Percentiles rank a stretch among this genome's conserved stretches.
Evolutionary conservation across 1,140 invertebrate genomes (phyloP).

Genomic region (Aphaenogaster rudis): DNA sequence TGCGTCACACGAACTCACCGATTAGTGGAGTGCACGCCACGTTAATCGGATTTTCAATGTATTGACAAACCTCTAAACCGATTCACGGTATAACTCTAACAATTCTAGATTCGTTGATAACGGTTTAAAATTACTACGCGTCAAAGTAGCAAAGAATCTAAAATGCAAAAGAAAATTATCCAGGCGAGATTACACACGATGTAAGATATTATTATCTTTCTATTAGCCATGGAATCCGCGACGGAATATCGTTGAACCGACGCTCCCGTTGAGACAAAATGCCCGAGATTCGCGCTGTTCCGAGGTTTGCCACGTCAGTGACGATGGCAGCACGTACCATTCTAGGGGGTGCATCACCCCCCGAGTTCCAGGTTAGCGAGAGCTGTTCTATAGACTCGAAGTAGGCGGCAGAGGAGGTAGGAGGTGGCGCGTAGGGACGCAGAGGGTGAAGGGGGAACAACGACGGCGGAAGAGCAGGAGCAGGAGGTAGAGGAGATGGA

Average conservation of each 20-base stretch:
- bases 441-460: slow-evolving; percentile 45
- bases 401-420: slow-evolving; percentile 47
- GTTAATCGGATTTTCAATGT: slow-evolving; percentile 8
- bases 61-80: slow-evolving; percentile 3
- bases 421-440: slow-evolving; percentile 44
- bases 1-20: not conserved
- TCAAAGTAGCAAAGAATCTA: not conserved
- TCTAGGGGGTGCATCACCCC: slow-evolving; percentile 67
- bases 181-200: not conserved
- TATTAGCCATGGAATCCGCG: slow-evolving; percentile 56
- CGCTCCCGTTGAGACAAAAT: slow-evolving; percentile 66
- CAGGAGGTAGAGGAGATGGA: slow-evolving; percentile 48
- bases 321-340: slow-evolving; percentile 81
- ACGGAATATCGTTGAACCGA: slow-evolving; percentile 27
- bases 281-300: slow-evolving; percentile 67
- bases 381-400: slow-evolving; percentile 55
- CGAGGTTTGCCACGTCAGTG: slow-evolving; percentile 36
- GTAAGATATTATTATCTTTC: slow-evolving; percentile 1
- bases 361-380: slow-evolving; percentile 64
- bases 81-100: slow-evolving; percentile 1
- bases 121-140: not conserved
- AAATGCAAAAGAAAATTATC: not conserved
- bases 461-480: slow-evolving; percentile 53
- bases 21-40: slow-evolving; percentile 14
- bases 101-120: slow-evolving; percentile 16